Base-by-base conservation (phyloP, 2,113 vertebrate species). In the Myrmecophaga tridactyla region DNA sequence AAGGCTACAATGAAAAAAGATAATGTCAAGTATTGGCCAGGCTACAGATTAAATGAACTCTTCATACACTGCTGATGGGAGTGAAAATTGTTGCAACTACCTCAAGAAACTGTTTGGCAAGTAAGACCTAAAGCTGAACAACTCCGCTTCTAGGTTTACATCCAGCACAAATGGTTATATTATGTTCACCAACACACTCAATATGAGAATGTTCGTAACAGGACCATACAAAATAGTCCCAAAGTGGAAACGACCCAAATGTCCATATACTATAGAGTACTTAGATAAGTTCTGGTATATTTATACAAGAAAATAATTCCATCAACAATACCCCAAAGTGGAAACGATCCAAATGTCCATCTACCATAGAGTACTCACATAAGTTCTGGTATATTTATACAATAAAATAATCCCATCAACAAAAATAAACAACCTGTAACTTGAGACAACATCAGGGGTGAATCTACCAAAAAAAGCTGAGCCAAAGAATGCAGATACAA, bases 321-420 rank as follows among this genome's bases (percentile, higher is more conserved):
- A n/a, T n/a, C n/a, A n/a, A n/a, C n/a, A n/a, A n/a, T n/a, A n/a
- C n/a, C 86, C 48, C 36, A 13, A 56, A n/a, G 23, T 3, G 31
- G 70, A 51, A 67, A 41, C n/a, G 43, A 34, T 20, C 69, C 72
- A 39, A n/a, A 53, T 6, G 70, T 10, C 46, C 23, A 14, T 9
- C n/a, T 5, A 29, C 65, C 0, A 1, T 2, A 27, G 23, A 21
- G 31, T 14, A 10, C 0, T 0, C 27, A 43, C 4, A 0, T 29
- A 48, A 23, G 39, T 18, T 41, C 1, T 1, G 34, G n/a, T 14
- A 10, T 21, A 12, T 20, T 25, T 23, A 12, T 1, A 17, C 23
- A 18, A 21, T 31, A 17, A 39, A 36, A 36, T 12, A 60, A 43
- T 12, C 4, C 9, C 46, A 13, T 1, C 20, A 15, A 31, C 2